Evolutionary conservation across 1,140 invertebrate genomes (phyloP), one percentile per base, ranked within the genome.

Genomic region (Cotesia typhae): DNA sequence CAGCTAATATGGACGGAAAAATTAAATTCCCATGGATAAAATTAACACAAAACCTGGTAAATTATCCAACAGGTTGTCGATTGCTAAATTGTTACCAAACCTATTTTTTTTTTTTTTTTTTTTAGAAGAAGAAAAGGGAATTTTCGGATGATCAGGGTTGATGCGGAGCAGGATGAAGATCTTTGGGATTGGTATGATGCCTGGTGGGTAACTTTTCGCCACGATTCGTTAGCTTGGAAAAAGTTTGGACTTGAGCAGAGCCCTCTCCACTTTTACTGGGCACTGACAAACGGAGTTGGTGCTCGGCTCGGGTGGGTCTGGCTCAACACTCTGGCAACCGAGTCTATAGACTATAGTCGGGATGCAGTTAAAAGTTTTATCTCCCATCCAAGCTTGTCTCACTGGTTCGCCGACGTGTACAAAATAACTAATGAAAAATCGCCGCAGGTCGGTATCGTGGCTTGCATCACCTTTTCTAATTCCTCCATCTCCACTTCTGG

Each of bases 341-440:
- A 47, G 41, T 47, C 4, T 47, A 47, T 47, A 47, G 41, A 10
- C 47, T 75, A 65, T 59, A 76, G 75, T 76, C 72, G 53, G 41
- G 41, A 65, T 75, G 68, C 65, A 76, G 75, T 76, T 74, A 59
- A 76, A 76, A 74, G 68, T 76, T 76, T 74, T 69, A 61, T 71
- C 47, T 52, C 20, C 35, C 47, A 35, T 47, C 52, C 52, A 52
- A 68, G 71, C 74, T 73, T 67, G 74, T 65, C 71, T 75, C 55
- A 70, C 66, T 72, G 76, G 59, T 74, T 75, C 59, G 41, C 70
- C 71, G 77, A 80, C 79, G 79, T 79, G 79, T 79, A 78, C 74
- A 78, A 80, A 79, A 80, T 79, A 75, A 74, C 59, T 76, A 75
- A 80, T 79, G 77, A 80, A 71, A 79, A 77, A 78, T 78, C 75